Evolutionary conservation across 2,113 vertebrate species (phyloP), one percentile per base, ranked within the genome.

Genomic region (Myxocyprinus asiaticus): DNA sequence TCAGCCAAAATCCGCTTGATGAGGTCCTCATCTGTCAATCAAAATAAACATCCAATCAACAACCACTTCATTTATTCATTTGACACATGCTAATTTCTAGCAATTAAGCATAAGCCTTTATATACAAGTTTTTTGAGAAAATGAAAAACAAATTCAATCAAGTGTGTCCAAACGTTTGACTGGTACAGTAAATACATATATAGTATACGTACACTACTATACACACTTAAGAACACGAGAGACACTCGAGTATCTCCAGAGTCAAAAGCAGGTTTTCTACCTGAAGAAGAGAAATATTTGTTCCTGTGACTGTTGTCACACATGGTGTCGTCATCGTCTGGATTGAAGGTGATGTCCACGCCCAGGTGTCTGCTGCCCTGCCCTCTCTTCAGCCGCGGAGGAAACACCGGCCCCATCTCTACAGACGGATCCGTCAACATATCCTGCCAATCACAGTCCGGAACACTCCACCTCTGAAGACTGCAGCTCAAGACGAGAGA

Each of bases 211-310:
- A n/a, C n/a, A n/a, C n/a, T n/a, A 1, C 22, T 33, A 1, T 3
- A 33, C 22, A 33, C 22, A 33, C 22, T 33, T 33, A 33, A 33
- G 22, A 33, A 33, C 22, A 33, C 3, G 22, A 33, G 22, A 33
- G 22, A 33, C 22, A 33, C 22, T 33, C 22, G 22, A 33, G 22
- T 33, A 33, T 33, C 22, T 33, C 22, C 22, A 33, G 22, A 33
- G 22, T 33, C n/a, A 33, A 33, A 33, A 33, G 22, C 22, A 33
- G 22, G 22, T 33, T 33, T 33, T 33, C 22, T 48, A 99, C 98
- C 96, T 90, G 97, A 96, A 5, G 94, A 95, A 0, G 95, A 95
- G 88, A 98, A 95, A 58, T 93, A 94, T 0, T 94, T 94, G 79
- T 94, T 90, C 69, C 83, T 92, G 86, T 43, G 92, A 78, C 79